Conservation (phyloP, 2,113 vertebrate species). For the Pseudopodoces humilis region DNA sequence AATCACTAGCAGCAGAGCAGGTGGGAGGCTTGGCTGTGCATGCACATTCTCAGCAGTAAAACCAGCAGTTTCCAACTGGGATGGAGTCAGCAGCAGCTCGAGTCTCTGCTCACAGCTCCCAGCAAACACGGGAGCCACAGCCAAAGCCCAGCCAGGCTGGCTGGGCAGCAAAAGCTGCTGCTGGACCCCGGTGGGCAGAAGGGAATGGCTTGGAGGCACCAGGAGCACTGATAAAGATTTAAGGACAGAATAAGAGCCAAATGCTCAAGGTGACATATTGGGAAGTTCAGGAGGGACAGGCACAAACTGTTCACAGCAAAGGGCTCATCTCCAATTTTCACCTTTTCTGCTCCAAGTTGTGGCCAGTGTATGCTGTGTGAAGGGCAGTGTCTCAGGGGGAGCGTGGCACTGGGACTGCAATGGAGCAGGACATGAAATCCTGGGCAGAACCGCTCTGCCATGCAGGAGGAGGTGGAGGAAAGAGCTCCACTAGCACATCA, state of each 20-base stretch:
- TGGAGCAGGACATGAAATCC: background rate
- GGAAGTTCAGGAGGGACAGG: background rate
- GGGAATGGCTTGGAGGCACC: background rate
- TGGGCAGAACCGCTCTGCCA: background rate
- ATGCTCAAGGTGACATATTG: background rate
- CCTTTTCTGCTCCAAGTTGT: background rate
- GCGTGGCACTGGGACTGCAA: accelerated
- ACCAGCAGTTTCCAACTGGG: background rate
- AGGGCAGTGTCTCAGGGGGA: background rate
- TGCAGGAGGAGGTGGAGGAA: background rate
- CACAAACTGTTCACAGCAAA: background rate
- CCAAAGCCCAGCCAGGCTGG: background rate
- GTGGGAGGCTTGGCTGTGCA: background rate
- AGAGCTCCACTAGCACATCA: background rate
- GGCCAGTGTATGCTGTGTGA: background rate
- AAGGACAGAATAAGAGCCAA: background rate
- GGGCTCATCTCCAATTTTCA: background rate
- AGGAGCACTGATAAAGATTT: background rate
- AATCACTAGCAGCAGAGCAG: background rate
- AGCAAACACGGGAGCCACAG: accelerated
- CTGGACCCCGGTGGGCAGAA: too few species aligned
- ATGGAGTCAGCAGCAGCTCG: background rate
- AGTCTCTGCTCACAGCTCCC: background rate
- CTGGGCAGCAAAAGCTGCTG: background rate
- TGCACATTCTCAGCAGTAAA: background rate